Evolutionary conservation across 1,140 invertebrate genomes (phyloP), one percentile per base, ranked within the genome.

Genomic region (Ceratina japonica): DNA sequence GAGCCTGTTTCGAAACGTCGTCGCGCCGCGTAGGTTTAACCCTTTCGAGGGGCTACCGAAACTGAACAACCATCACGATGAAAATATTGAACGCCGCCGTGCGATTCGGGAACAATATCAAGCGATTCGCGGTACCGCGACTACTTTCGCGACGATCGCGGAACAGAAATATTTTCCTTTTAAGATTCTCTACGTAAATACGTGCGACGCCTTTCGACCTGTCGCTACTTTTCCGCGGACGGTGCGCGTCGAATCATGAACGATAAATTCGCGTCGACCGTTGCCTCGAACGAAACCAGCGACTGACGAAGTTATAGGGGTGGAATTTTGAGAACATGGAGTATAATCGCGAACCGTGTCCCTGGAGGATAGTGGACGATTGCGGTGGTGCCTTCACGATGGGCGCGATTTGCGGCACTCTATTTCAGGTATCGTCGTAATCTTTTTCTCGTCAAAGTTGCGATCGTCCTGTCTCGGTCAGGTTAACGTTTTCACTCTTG

Each of bases 321-420:
- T 44, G 15, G 20, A 56, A 44, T 49, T 37, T 72, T 3, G 3
- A 64, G 20, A 18, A 58, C 18, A 85, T 85, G 83, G 83, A 85
- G 69, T 85, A 83, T n/a, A 73, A 72, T 22, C 77, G 83, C 1
- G 83, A 85, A n/a, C 83, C 83, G 0, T 85, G 83, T 75, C 83
- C 83, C 51, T 85, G 81, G 81, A 85, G 83, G 37, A 70, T 85
- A 44, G 58, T 85, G 49, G 83, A 85, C 22, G 83, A 85, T 75
- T 85, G 81, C 13, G 83, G 83, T 10, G 83, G 83, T 58, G 83
- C 83, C 0, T 85, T 85, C 27, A 73, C 81, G 3, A 85, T 85
- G 83, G 83, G 83, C 8, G 24, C 70, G 3, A 81, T 83, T 64
- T 82, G 81, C 8, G 81, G 83, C n/a, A 66, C 77, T 3, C 69